Conservation (phyloP, 2,888 invertebrate species). For the Eupithecia centaureata region DNA sequence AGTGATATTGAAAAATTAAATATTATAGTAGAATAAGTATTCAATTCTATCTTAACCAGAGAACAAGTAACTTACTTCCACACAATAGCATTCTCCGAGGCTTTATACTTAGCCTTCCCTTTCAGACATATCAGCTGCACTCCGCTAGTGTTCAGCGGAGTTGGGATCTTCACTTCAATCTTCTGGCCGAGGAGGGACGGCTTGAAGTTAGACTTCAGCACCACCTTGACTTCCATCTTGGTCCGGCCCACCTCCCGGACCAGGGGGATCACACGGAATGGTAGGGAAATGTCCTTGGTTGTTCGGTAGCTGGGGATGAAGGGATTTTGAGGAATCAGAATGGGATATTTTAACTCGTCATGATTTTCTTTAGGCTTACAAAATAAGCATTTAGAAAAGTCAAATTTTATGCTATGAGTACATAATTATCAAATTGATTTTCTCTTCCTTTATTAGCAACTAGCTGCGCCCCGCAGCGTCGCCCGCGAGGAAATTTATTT, state of each 20-base stretch:
- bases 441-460: no score
- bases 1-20: no score
- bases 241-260: slow-evolving; percentile 99
- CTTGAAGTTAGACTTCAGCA: slow-evolving; percentile 99
- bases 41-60: background rate
- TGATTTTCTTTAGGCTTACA: no score
- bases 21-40: no score
- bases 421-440: no score
- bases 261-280: slow-evolving; percentile 99
- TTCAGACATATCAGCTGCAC: slow-evolving; percentile 99
- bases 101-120: slow-evolving; percentile 99
- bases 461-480: no score
- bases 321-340: no score
- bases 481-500: no score
- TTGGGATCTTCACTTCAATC: slow-evolving; percentile 99
- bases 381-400: no score
- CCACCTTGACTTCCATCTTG: slow-evolving; percentile 99
- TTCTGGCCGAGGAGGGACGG: slow-evolving; percentile 99
- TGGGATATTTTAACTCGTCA: no score
- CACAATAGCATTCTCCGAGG: slow-evolving; percentile 99
- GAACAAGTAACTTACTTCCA: slow-evolving; percentile 88
- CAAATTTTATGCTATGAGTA: no score
- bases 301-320: slow-evolving; percentile 92
- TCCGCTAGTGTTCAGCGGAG: slow-evolving; percentile 98
- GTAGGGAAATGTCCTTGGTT: slow-evolving; percentile 99